Conservation (phyloP, 1,140 invertebrate genomes). For the Camponotus floridanus region DNA sequence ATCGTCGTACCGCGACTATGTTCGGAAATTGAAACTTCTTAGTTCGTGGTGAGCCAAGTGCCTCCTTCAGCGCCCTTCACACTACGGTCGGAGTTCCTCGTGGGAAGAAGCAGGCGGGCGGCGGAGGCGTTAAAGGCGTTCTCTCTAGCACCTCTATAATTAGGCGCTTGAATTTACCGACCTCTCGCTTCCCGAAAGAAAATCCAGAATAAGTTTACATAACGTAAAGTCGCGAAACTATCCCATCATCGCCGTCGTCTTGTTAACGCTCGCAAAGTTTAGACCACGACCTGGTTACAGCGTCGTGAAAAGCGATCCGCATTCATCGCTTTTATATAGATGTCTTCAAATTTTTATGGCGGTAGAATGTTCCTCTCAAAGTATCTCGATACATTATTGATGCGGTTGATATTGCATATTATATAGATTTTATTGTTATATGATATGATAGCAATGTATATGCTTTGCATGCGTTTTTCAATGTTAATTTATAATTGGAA, state of each 20-base stretch:
- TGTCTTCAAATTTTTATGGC: slow-evolving; percentile 1
- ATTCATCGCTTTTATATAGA: slow-evolving; percentile 29
- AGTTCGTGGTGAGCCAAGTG: slow-evolving; percentile 57
- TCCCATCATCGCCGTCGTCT: slow-evolving; percentile 53
- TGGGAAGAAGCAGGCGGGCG: slow-evolving; percentile 54
- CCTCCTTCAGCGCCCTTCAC: slow-evolving; percentile 50
- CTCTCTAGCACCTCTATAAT: slow-evolving; percentile 60
- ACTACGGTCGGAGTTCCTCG: slow-evolving; percentile 48
- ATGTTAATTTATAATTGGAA: neutral
- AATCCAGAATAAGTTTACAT: slow-evolving; percentile 60
- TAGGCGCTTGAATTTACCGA: slow-evolving; percentile 61
- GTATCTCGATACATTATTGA: neutral
- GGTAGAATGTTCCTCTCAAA: neutral
- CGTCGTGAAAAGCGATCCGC: slow-evolving; percentile 42
- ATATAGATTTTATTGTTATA: neutral
- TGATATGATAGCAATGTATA: neutral
- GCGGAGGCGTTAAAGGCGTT: slow-evolving; percentile 58
- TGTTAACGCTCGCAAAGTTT: slow-evolving; percentile 57
- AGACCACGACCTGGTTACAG: slow-evolving; percentile 26
- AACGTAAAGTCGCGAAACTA: slow-evolving; percentile 59
- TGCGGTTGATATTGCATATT: neutral
- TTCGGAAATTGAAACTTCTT: slow-evolving; percentile 68
- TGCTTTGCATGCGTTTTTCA: neutral
- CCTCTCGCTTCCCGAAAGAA: slow-evolving; percentile 41
- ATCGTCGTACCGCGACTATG: slow-evolving; percentile 57